These are phyloP conservation scores for Empis stercorea DNA, from an alignment of 2,888 invertebrate genomes.

Conservation along the genomic window DNA sequence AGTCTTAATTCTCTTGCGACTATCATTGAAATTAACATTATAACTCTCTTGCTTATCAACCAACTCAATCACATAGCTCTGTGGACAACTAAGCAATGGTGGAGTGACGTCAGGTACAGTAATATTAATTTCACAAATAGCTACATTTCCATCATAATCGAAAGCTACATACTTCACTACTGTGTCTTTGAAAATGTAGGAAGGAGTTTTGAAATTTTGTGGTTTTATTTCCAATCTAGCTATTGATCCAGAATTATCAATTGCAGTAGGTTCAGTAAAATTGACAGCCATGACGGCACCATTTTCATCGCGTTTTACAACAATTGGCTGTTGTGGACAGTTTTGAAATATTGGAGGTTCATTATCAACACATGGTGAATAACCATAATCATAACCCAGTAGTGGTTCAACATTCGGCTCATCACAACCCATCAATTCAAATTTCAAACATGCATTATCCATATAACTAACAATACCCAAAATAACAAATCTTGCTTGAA, in stretches of 20 bases:
- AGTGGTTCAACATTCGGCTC: constrained; percentile 69
- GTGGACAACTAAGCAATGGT: constrained; percentile 79
- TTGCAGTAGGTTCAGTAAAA: constrained; percentile 85
- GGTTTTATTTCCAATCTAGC: constrained; percentile 88
- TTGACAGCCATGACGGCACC: constrained; percentile 84
- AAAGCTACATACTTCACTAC: constrained; percentile 92
- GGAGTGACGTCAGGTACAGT: constrained; percentile 89
- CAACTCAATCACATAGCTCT: constrained; percentile 85
- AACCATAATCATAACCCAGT: constrained; percentile 86
- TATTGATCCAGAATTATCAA: constrained; percentile 92
- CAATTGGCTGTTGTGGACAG: constrained; percentile 84
- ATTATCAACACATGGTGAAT: constrained; percentile 87
- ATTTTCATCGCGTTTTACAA: constrained; percentile 76
- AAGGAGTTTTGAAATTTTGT: constrained; percentile 77
- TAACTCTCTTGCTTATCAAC: constrained; percentile 83
- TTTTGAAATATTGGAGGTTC: constrained; percentile 95
- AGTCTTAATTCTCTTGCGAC: constrained; percentile 68
- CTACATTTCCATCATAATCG: constrained; percentile 95
- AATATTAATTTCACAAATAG: constrained; percentile 92
- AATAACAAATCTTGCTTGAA: constrained; percentile 87
- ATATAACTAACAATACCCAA: constrained; percentile 92
- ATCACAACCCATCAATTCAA: constrained; percentile 92
- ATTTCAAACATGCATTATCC: constrained; percentile 91
- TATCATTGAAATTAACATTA: constrained; percentile 83
- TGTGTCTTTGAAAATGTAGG: constrained; percentile 78